phyloP scores from a whole-genome alignment of 2,797 vertebrate species.

The Limosa lapponica region DNA sequence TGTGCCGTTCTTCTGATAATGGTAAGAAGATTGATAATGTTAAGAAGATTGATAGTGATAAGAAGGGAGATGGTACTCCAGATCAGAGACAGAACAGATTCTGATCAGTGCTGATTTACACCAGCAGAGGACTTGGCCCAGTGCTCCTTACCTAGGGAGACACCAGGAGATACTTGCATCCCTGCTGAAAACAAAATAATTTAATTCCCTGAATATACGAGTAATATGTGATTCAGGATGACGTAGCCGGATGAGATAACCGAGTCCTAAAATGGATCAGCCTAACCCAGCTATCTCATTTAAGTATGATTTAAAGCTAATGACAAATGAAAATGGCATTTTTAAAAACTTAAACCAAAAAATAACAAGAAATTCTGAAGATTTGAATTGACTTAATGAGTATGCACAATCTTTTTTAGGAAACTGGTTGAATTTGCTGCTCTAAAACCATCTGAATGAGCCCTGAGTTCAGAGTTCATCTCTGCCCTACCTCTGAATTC shows the following conservation, averaged over 20 bases:
- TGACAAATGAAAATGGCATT: neutral
- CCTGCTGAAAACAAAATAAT: slow-evolving; percentile 26
- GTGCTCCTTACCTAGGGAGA: neutral
- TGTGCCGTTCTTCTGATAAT: neutral
- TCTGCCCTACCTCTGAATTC: neutral
- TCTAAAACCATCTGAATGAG: neutral
- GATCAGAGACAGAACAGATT: neutral
- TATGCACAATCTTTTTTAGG: neutral
- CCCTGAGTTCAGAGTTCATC: neutral
- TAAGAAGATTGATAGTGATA: neutral
- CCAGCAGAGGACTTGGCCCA: neutral
- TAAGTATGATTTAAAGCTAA: slow-evolving; percentile 16
- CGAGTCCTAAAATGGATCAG: slow-evolving; percentile 52
- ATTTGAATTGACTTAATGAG: neutral
- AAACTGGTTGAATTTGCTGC: neutral
- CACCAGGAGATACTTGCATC: neutral
- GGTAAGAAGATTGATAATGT: neutral
- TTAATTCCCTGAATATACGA: slow-evolving; percentile 53
- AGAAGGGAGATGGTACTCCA: neutral
- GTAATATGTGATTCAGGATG: slow-evolving; percentile 51
- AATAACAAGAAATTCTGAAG: neutral
- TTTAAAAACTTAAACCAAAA: neutral
- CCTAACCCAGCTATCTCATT: slow-evolving; percentile 19
- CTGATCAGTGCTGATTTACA: neutral
- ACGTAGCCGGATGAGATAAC: slow-evolving; percentile 56